phyloP scores from a whole-genome alignment of 2,797 vertebrate species.

The Parauchenoglanis ngamensis region DNA sequence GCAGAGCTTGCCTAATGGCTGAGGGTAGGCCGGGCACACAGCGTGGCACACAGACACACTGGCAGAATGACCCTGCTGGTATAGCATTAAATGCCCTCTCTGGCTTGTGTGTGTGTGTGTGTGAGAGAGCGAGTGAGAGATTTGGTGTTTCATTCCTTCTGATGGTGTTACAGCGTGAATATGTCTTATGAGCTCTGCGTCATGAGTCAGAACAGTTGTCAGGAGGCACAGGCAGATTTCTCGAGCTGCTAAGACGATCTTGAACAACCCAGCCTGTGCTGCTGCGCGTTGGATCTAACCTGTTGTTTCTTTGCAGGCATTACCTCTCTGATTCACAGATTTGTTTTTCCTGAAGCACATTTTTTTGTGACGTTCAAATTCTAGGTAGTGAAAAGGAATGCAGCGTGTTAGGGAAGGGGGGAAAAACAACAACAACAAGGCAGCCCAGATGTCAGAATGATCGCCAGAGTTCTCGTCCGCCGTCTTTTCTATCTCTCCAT shows the following conservation, averaged over 20 bases:
- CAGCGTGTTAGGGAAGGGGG: neutral
- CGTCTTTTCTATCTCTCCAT: neutral
- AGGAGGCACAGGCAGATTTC: slow-evolving; percentile 29
- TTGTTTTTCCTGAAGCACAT: neutral
- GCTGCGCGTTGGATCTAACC: neutral
- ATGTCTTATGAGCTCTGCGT: slow-evolving; percentile 28
- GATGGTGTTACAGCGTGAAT: slow-evolving; percentile 17
- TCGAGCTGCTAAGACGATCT: neutral
- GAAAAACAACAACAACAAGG: neutral
- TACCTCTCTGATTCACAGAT: neutral
- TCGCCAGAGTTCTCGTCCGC: slow-evolving; percentile 19
- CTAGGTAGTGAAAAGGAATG: neutral
- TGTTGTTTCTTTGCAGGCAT: neutral
- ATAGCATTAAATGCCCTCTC: slow-evolving; percentile 27
- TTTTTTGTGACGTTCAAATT: neutral
- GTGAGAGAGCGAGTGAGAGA: neutral
- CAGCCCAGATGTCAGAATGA: slow-evolving; percentile 23
- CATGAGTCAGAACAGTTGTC: slow-evolving; percentile 42
- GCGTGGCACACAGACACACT: slow-evolving; percentile 23
- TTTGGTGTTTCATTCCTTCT: neutral
- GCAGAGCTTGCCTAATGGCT: slow-evolving; percentile 32
- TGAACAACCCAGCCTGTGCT: neutral
- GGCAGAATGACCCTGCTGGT: slow-evolving; percentile 36
- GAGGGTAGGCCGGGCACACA: slow-evolving; percentile 15
- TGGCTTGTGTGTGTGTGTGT: slow-evolving; percentile 3